Evolutionary conservation across 2,113 vertebrate genomes (phyloP).

Genomic region (Numida meleagris): DNA sequence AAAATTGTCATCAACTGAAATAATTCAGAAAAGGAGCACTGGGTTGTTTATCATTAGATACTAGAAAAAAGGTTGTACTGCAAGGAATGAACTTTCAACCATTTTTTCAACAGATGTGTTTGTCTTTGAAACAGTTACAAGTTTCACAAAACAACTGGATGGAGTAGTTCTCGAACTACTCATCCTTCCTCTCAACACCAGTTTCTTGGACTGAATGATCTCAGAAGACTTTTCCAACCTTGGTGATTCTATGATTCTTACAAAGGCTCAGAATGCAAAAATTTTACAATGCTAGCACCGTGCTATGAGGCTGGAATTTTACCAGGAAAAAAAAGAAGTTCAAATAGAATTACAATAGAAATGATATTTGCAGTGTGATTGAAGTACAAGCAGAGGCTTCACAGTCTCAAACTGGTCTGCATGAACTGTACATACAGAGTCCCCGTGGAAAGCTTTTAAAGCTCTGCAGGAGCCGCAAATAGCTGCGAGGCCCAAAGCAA

Average conservation of each 20-base stretch:
- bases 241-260: not conserved
- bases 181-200: not conserved
- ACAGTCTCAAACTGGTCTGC: not conserved
- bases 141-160: not conserved
- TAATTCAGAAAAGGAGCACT: not conserved
- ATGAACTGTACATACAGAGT: not conserved
- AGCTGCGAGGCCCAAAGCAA: conserved; percentile 1
- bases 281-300: not conserved
- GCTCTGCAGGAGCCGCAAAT: conserved; percentile 25
- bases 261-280: not conserved
- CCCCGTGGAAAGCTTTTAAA: not conserved
- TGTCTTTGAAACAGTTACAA: not conserved
- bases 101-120: not conserved
- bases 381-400: not conserved
- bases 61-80: not conserved
- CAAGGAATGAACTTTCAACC: not conserved
- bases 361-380: not conserved
- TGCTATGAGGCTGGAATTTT: not conserved
- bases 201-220: too few species aligned
- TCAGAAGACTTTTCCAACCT: too few species aligned
- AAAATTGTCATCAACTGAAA: not conserved
- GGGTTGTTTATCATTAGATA: not conserved
- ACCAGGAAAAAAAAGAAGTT: not conserved
- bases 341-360: not conserved
- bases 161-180: not conserved